Evolutionary conservation across 35 echinoderm and acorn worm genomes (phyloP).

Genomic region (Heliocidaris tuberculata): DNA sequence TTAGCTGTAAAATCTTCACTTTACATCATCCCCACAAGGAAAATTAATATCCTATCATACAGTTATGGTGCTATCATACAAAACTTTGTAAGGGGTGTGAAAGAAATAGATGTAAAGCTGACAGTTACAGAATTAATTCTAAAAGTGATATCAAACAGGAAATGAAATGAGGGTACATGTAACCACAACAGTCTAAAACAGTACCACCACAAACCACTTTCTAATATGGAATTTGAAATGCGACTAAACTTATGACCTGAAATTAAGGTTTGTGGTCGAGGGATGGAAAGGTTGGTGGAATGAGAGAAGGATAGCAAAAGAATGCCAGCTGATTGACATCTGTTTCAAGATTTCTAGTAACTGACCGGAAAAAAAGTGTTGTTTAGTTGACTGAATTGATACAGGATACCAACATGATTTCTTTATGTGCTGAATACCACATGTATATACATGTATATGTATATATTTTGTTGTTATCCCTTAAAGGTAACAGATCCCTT

Average conservation of each 20-base stretch:
- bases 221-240: not conserved
- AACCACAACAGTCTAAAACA: not conserved
- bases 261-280: not conserved
- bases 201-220: constrained; percentile 2
- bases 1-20: too few species aligned
- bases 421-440: too few species aligned
- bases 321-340: not conserved
- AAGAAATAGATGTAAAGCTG: too few species aligned
- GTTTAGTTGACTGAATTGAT: not conserved
- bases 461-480: too few species aligned
- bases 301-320: not conserved
- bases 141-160: not conserved
- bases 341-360: not conserved
- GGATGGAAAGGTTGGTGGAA: not conserved
- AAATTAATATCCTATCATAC: too few species aligned
- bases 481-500: too few species aligned
- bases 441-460: not conserved
- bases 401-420: not conserved
- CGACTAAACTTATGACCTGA: not conserved
- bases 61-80: too few species aligned
- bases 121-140: not conserved
- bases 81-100: too few species aligned
- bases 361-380: not conserved
- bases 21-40: too few species aligned
- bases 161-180: not conserved